Percentiles rank a stretch among this genome's conserved stretches.
These are phyloP conservation scores for Guaruba guarouba DNA, from an alignment of 2,113 vertebrate genomes.

Conservation along the genomic window DNA sequence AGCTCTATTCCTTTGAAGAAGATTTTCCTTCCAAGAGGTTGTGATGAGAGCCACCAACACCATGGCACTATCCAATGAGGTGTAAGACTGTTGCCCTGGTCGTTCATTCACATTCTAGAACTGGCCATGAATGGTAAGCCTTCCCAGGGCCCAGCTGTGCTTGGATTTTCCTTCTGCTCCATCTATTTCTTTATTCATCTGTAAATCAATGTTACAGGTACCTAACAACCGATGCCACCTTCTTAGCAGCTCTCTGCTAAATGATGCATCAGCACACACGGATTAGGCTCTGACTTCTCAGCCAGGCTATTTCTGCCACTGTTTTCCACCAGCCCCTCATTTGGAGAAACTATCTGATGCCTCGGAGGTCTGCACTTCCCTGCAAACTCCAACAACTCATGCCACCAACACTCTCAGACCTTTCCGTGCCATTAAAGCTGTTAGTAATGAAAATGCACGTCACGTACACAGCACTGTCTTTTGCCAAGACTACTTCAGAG, in stretches of 20 bases:
- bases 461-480: not conserved
- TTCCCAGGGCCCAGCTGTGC: not conserved
- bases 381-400: not conserved
- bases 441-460: not conserved
- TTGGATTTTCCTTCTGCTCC: not conserved
- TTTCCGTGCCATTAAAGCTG: not conserved
- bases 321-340: not conserved
- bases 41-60: not conserved
- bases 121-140: not conserved
- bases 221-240: not conserved
- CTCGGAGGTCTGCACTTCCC: not conserved
- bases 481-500: not conserved
- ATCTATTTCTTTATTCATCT: not conserved
- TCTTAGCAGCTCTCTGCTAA: not conserved
- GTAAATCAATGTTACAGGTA: not conserved
- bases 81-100: not conserved
- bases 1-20: not conserved
- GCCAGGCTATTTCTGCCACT: not conserved
- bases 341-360: not conserved
- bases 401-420: not conserved
- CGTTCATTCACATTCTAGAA: not conserved
- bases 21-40: not conserved
- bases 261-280: not conserved
- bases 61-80: not conserved
- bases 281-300: not conserved